A percentile compares a stretch with the other conserved stretches of the same genome.
Evolutionary conservation across 2,888 invertebrate species (phyloP).

Genomic region (Orthosia cruda): DNA sequence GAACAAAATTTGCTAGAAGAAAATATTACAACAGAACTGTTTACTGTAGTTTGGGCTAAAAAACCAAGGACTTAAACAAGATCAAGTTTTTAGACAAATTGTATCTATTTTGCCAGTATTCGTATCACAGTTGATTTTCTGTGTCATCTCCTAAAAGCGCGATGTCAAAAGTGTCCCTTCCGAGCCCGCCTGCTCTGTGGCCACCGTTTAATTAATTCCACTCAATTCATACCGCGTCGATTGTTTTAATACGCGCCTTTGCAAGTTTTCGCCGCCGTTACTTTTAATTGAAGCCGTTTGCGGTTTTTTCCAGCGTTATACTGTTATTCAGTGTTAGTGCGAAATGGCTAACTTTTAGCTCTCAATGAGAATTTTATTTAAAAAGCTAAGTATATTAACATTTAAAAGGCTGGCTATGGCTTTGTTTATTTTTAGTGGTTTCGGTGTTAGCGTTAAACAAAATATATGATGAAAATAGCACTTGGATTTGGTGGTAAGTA

Average conservation of each 20-base stretch:
- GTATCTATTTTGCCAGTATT: neutral
- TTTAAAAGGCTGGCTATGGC: slow-evolving; percentile 40
- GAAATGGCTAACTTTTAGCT: slow-evolving; percentile 54
- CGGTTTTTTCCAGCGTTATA: slow-evolving; percentile 62
- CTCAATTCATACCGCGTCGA: slow-evolving; percentile 67
- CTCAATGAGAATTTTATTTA: slow-evolving; percentile 51
- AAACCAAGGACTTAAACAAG: neutral
- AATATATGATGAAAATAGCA: slow-evolving; percentile 2
- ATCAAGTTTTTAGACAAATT: too few relatives aligned
- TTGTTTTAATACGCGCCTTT: slow-evolving; percentile 64
- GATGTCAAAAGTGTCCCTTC: slow-evolving; percentile 17
- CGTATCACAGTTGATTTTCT: neutral
- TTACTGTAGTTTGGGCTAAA: neutral
- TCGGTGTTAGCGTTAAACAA: neutral
- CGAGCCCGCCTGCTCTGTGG: neutral
- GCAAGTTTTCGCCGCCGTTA: slow-evolving; percentile 63
- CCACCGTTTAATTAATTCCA: slow-evolving; percentile 67
- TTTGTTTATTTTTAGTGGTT: slow-evolving; percentile 36
- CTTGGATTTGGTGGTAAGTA: neutral
- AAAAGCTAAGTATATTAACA: slow-evolving; percentile 52
- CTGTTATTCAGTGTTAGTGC: slow-evolving; percentile 66
- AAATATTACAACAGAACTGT: neutral
- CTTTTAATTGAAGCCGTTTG: slow-evolving; percentile 70
- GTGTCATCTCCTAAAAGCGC: neutral
- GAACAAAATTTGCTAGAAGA: neutral